These are phyloP conservation scores for Zingel zingel DNA, from an alignment of 2,113 vertebrate genomes.

Conservation along the genomic window DNA sequence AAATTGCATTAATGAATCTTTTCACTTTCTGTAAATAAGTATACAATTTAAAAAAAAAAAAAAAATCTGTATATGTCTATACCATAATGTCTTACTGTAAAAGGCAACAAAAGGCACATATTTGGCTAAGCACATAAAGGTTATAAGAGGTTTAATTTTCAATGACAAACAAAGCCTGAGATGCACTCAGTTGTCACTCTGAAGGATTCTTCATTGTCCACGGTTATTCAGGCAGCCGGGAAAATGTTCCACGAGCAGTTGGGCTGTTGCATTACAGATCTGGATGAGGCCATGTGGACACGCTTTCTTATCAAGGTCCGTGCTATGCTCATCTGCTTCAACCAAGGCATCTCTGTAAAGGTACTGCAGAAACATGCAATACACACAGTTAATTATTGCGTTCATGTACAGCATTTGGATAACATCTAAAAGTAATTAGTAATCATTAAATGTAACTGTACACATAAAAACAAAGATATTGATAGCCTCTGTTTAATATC, in stretches of 20 bases:
- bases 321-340: constrained; percentile 83
- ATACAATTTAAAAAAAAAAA: not conserved
- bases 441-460: not conserved
- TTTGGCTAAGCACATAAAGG: not conserved
- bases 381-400: not conserved
- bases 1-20: not conserved
- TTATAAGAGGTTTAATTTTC: not conserved
- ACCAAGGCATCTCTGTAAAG: constrained; percentile 87
- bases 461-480: not conserved
- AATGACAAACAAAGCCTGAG: constrained; percentile 8
- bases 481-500: not conserved
- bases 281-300: constrained; percentile 17
- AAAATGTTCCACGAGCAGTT: not conserved
- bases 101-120: not conserved
- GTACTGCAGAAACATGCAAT: constrained; percentile 62
- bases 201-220: constrained; percentile 19
- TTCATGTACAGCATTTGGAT: not conserved
- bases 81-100: not conserved
- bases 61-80: not conserved
- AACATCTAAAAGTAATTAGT: not conserved
- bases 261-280: not conserved
- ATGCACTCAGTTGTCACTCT: constrained; percentile 37
- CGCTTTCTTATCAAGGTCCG: constrained; percentile 81
- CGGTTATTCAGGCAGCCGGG: not conserved
- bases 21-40: not conserved